These are phyloP conservation scores for Tryphoninae sp. DNA, from an alignment of 2,888 invertebrate species.

Conservation along the genomic window DNA sequence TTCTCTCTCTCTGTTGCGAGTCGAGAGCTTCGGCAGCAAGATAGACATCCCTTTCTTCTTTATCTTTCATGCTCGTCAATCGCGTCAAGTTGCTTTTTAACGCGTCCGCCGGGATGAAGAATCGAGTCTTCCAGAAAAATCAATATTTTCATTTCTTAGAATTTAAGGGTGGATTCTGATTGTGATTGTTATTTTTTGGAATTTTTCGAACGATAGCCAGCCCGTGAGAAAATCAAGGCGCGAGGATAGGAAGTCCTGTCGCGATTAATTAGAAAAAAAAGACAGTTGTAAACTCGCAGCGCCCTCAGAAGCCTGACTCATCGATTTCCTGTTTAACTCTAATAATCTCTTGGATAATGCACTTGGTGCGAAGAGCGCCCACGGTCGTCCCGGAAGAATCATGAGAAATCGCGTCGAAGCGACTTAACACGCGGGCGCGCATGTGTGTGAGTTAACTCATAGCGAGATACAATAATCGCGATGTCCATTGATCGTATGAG, in stretches of 20 bases:
- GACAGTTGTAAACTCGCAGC: neutral
- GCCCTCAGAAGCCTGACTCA: conserved; percentile 38
- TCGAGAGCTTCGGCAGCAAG: conserved; percentile 37
- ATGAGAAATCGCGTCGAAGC: conserved; percentile 47
- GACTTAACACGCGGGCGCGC: neutral
- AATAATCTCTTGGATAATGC: conserved; percentile 40
- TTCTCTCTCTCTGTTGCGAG: neutral
- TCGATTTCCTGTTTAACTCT: conserved; percentile 37
- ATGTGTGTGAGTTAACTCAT: conserved; percentile 18
- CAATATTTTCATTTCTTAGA: no score
- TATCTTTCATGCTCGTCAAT: conserved; percentile 32
- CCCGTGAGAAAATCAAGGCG: no score
- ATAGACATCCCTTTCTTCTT: conserved; percentile 47
- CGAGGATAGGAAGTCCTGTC: neutral
- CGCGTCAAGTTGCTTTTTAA: no score
- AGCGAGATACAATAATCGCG: conserved; percentile 28
- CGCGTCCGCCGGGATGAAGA: no score
- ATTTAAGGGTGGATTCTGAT: no score
- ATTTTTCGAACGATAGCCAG: no score
- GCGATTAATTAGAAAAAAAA: neutral
- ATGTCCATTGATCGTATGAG: conserved; percentile 22
- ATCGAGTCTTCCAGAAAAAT: no score
- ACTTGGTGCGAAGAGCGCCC: conserved; percentile 43
- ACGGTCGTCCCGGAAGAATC: conserved; percentile 56
- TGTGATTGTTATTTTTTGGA: no score